These are phyloP conservation scores for Apotomis turbidana DNA, from an alignment of 2,888 invertebrate genomes.

Conservation along the genomic window DNA sequence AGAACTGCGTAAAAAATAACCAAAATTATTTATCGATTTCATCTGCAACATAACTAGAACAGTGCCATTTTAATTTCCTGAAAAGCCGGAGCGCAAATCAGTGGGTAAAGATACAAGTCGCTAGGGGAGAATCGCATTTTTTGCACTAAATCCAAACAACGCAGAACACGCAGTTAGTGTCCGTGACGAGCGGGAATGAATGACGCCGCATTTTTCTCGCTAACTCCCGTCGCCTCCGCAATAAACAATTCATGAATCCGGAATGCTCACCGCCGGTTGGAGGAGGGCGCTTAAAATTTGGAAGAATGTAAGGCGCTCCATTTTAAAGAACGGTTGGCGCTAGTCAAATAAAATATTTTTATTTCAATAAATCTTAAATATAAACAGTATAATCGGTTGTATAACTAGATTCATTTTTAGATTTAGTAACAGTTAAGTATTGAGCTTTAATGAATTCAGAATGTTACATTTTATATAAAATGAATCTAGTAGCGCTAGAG, in stretches of 20 bases:
- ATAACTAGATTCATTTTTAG: too few species aligned
- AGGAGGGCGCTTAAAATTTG: slow-evolving; percentile 32
- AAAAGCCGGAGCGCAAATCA: slow-evolving; percentile 36
- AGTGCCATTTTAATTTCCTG: slow-evolving; percentile 16
- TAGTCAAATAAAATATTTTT: too few species aligned
- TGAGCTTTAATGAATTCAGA: too few species aligned
- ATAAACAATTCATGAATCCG: slow-evolving; percentile 81
- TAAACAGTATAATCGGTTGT: too few species aligned
- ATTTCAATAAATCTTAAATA: too few species aligned
- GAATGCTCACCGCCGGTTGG: slow-evolving; percentile 67
- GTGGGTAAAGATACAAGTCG: slow-evolving; percentile 54
- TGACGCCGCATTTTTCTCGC: slow-evolving; percentile 77
- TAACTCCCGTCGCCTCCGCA: slow-evolving; percentile 71
- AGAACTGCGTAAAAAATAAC: too few species aligned
- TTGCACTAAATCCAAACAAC: slow-evolving; percentile 75
- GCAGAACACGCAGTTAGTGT: slow-evolving; percentile 76
- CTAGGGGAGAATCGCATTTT: slow-evolving; percentile 63
- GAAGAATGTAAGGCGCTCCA: not conserved
- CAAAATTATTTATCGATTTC: too few species aligned
- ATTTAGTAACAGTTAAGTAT: too few species aligned
- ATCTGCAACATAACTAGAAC: not conserved
- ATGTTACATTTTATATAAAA: too few species aligned
- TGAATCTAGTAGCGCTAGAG: too few species aligned
- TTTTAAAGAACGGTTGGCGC: too few species aligned
- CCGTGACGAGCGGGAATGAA: slow-evolving; percentile 79